Evolutionary conservation across 2,797 vertebrate species (phyloP).

Genomic region (Gymnothorax javanicus): DNA sequence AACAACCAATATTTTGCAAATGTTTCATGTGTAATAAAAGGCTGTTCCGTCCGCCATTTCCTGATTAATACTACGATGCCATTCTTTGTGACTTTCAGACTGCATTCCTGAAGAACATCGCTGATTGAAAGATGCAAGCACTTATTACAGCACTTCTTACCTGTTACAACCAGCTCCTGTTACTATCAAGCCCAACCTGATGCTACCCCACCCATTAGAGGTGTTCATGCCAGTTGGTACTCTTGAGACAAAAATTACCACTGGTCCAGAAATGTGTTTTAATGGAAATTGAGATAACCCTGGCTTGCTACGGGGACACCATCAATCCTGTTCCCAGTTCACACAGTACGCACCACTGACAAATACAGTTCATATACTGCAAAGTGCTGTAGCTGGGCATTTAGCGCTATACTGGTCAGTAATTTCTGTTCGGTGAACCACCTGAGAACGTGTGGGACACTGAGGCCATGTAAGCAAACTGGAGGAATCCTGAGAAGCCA

Average conservation of each 20-base stretch:
- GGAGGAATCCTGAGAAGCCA: constrained; percentile 1
- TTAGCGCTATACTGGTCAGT: background rate
- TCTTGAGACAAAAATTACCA: background rate
- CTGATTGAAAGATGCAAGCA: background rate
- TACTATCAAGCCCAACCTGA: too few species aligned
- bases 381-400: background rate
- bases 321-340: too few species aligned
- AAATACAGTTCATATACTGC: too few species aligned
- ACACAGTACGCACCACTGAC: background rate
- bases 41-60: background rate
- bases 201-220: too few species aligned
- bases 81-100: background rate
- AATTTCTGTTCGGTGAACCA: constrained; percentile 10
- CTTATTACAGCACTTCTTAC: background rate
- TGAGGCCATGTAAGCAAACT: background rate
- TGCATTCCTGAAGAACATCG: background rate
- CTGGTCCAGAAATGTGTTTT: constrained; percentile 2
- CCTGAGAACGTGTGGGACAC: background rate
- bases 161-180: too few species aligned
- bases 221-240: too few species aligned
- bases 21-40: background rate
- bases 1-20: too few species aligned
- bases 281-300: background rate
- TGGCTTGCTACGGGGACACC: background rate
- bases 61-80: background rate